Conservation (phyloP, 1,140 invertebrate genomes). For the Spodoptera frugiperda region DNA sequence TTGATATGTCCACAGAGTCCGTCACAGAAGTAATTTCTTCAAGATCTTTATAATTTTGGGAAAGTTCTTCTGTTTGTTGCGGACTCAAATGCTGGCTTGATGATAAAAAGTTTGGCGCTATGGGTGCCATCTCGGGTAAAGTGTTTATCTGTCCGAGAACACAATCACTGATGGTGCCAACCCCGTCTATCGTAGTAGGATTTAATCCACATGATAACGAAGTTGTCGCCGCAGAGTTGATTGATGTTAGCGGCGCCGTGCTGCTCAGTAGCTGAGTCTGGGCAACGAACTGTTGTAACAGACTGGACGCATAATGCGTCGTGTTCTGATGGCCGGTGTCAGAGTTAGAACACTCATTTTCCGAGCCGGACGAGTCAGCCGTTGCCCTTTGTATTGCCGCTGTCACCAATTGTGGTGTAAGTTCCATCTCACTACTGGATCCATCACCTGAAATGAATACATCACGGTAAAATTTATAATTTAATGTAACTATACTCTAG, state of each 20-base stretch:
- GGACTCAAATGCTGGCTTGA: conserved; percentile 79
- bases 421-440: conserved; percentile 90
- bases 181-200: conserved; percentile 69
- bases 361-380: conserved; percentile 88
- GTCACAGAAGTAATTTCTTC: conserved; percentile 82
- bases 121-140: conserved; percentile 77
- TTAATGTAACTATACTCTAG: background rate
- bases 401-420: conserved; percentile 89
- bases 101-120: conserved; percentile 75
- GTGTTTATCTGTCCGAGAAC: conserved; percentile 81
- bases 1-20: conserved; percentile 76
- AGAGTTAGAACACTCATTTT: conserved; percentile 86
- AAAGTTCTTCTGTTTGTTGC: conserved; percentile 82
- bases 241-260: conserved; percentile 70
- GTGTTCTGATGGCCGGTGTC: conserved; percentile 80
- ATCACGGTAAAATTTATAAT: conserved; percentile 7
- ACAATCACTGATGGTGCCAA: conserved; percentile 76
- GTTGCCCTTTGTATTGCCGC: conserved; percentile 90
- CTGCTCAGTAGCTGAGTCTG: conserved; percentile 88
- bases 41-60: conserved; percentile 83
- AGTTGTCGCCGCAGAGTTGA: conserved; percentile 60
- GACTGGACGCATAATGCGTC: conserved; percentile 87
- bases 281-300: conserved; percentile 88
- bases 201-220: conserved; percentile 67
- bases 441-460: conserved; percentile 81